Evolutionary conservation across 2,113 vertebrate genomes (phyloP).

Genomic region (Camelus bactrianus): DNA sequence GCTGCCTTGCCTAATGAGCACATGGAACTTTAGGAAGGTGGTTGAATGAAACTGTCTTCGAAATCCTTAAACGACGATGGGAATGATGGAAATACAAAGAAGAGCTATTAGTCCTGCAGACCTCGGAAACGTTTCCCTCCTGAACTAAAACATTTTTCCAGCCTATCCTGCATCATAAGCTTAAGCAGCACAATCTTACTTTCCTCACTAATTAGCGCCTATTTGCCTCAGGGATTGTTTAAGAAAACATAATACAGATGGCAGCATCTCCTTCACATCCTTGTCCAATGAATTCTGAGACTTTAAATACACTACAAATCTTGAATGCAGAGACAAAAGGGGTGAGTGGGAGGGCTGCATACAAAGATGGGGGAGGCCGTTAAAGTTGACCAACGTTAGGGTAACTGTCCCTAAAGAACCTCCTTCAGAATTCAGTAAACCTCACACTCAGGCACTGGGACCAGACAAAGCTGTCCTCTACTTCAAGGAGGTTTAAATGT

Average conservation of each 20-base stretch:
- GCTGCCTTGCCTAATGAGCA: constrained; percentile 81
- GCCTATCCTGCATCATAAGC: constrained; percentile 49
- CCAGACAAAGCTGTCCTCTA: neutral
- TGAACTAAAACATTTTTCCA: constrained; percentile 77
- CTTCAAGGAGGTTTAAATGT: neutral
- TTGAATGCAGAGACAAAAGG: neutral
- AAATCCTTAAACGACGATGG: constrained; percentile 83
- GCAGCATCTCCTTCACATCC: constrained; percentile 36
- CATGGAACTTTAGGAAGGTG: constrained; percentile 79
- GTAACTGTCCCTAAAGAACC: neutral
- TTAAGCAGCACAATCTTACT: constrained; percentile 72
- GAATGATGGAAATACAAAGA: constrained; percentile 81
- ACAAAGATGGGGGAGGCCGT: neutral
- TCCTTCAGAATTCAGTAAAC: neutral
- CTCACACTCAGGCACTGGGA: neutral
- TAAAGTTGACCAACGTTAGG: neutral
- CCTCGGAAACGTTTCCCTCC: constrained; percentile 74
- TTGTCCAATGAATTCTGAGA: constrained; percentile 52
- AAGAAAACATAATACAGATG: constrained; percentile 73
- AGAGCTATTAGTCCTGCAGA: constrained; percentile 68
- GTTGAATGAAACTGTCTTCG: constrained; percentile 77
- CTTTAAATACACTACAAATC: constrained; percentile 66
- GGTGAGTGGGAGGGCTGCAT: neutral
- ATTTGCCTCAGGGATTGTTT: constrained; percentile 67
- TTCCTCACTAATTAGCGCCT: constrained; percentile 80